phyloP scores from a whole-genome alignment of 2,797 vertebrate species.

The Martes flavigula region DNA sequence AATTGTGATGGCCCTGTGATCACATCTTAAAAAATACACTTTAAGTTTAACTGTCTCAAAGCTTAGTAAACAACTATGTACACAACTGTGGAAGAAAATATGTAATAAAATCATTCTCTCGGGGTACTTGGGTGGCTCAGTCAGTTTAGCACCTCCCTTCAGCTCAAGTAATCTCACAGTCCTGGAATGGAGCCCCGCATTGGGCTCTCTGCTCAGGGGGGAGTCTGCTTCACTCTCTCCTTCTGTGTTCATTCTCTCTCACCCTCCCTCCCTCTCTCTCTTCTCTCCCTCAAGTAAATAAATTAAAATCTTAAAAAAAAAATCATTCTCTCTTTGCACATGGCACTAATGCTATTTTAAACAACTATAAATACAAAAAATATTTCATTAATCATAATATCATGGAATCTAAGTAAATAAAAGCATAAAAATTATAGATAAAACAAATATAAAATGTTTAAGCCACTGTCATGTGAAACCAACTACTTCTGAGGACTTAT shows the following conservation, averaged over 20 bases:
- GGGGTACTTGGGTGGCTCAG: too few species aligned
- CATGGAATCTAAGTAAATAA: constrained; percentile 2
- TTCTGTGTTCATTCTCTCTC: background rate
- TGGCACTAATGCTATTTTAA: background rate
- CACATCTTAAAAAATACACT: background rate
- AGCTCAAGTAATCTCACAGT: background rate
- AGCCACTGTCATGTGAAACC: background rate
- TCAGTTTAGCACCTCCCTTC: too few species aligned
- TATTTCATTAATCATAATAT: background rate
- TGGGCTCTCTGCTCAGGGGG: background rate
- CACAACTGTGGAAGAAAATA: constrained; percentile 26
- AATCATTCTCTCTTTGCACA: background rate
- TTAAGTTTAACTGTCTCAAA: background rate
- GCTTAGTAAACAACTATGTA: background rate
- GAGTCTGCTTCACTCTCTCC: background rate
- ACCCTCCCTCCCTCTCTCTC: background rate
- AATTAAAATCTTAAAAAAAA: background rate
- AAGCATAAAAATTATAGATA: background rate
- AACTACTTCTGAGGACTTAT: background rate
- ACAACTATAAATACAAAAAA: background rate
- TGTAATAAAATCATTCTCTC: background rate
- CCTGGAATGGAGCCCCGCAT: background rate
- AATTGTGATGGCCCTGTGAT: background rate
- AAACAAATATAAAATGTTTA: constrained; percentile 65
- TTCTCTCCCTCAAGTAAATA: background rate